Conservation (phyloP, 2,888 invertebrate genomes). For the Dastarcus helophoroides region DNA sequence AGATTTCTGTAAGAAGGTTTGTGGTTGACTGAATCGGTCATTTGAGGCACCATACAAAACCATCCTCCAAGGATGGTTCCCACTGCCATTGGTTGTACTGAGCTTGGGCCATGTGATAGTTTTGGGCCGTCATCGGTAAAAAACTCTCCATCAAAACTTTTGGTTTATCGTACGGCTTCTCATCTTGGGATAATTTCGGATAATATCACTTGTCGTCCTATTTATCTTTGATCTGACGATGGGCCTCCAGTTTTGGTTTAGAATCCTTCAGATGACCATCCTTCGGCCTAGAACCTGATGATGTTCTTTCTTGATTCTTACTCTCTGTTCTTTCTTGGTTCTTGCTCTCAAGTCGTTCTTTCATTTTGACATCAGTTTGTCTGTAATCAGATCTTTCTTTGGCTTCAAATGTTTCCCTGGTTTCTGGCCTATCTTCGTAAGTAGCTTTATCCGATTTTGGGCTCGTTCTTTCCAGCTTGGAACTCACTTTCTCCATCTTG, state of each 20-base stretch:
- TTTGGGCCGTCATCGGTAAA: slow-evolving; percentile 45
- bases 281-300: too few species aligned
- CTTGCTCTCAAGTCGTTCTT: slow-evolving; percentile 4
- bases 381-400: slow-evolving; percentile 5
- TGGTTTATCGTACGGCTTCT: slow-evolving; percentile 27
- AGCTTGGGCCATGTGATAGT: slow-evolving; percentile 46
- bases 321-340: slow-evolving; percentile 1
- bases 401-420: too few species aligned
- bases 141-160: slow-evolving; percentile 37
- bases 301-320: too few species aligned
- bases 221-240: slow-evolving; percentile 16
- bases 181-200: slow-evolving; percentile 18
- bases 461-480: too few species aligned
- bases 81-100: slow-evolving; percentile 56
- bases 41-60: too few species aligned
- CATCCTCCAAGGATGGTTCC: too few species aligned
- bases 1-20: too few species aligned
- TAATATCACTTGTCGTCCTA: slow-evolving; percentile 20
- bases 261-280: too few species aligned
- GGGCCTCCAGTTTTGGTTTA: slow-evolving; percentile 26
- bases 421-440: too few species aligned
- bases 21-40: too few species aligned
- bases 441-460: too few species aligned
- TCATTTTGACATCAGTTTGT: slow-evolving; percentile 6
- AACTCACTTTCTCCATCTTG: too few species aligned